These are phyloP conservation scores for Pyralis farinalis DNA, from an alignment of 2,888 invertebrate genomes.

Conservation along the genomic window DNA sequence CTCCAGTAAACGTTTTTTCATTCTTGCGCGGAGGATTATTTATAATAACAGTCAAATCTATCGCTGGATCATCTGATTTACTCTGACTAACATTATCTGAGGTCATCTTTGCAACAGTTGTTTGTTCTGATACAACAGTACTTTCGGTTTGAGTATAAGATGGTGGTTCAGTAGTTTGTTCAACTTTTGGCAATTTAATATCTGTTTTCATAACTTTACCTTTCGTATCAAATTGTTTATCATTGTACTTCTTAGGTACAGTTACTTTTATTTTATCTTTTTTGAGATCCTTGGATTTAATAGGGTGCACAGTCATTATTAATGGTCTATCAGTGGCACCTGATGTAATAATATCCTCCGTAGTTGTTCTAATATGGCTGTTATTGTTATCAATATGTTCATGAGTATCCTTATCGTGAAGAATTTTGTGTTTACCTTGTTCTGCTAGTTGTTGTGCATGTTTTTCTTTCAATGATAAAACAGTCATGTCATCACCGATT, in stretches of 20 bases:
- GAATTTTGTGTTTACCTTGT: slow-evolving; percentile 35
- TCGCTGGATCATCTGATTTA: slow-evolving; percentile 34
- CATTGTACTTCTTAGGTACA: slow-evolving; percentile 60
- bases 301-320: slow-evolving; percentile 21
- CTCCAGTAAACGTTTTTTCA: slow-evolving; percentile 29
- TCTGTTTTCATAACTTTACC: slow-evolving; percentile 37
- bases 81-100: slow-evolving; percentile 17
- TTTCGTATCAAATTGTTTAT: slow-evolving; percentile 48
- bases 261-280: slow-evolving; percentile 42
- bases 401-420: slow-evolving; percentile 24
- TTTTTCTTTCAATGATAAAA: slow-evolving; percentile 71
- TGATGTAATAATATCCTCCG: slow-evolving; percentile 22
- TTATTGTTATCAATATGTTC: slow-evolving; percentile 16
- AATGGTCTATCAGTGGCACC: slow-evolving; percentile 24
- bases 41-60: slow-evolving; percentile 62
- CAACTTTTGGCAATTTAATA: slow-evolving; percentile 25
- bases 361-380: slow-evolving; percentile 22
- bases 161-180: slow-evolving; percentile 25
- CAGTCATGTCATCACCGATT: slow-evolving; percentile 73
- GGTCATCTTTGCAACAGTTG: slow-evolving; percentile 18
- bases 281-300: slow-evolving; percentile 32
- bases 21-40: slow-evolving; percentile 39
- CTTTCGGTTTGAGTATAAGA: slow-evolving; percentile 15
- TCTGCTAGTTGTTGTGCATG: slow-evolving; percentile 67
- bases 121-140: slow-evolving; percentile 20